phyloP scores from a whole-genome alignment of 2,888 invertebrate species.

The Ophion slaviceki region DNA sequence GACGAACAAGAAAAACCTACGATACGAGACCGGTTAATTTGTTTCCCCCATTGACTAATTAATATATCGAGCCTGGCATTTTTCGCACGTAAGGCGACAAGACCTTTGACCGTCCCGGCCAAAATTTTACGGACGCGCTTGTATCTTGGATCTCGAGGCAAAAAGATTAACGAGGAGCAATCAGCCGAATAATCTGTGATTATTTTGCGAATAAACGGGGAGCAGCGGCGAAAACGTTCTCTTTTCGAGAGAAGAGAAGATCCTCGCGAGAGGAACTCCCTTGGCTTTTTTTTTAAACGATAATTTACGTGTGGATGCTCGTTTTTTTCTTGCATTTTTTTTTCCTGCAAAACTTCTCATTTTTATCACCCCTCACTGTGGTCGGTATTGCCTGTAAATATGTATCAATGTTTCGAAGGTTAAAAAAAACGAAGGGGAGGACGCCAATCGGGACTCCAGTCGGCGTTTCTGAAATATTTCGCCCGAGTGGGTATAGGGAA shows the following conservation, averaged over 20 bases:
- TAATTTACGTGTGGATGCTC: neutral
- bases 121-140: constrained; percentile 15
- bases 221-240: neutral
- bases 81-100: constrained; percentile 11
- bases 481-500: too few relatives aligned
- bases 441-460: too few relatives aligned
- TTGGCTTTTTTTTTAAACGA: neutral
- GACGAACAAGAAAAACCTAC: neutral
- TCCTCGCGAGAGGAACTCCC: constrained; percentile 11
- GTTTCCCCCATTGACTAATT: neutral
- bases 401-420: constrained; percentile 61
- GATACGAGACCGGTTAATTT: neutral
- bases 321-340: constrained; percentile 2
- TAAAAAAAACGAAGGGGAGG: neutral
- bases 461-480: too few relatives aligned
- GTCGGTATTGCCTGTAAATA: constrained; percentile 65
- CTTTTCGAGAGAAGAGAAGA: constrained; percentile 11
- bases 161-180: constrained; percentile 46
- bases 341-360: constrained; percentile 8
- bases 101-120: constrained; percentile 31
- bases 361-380: constrained; percentile 38
- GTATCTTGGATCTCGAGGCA: constrained; percentile 41
- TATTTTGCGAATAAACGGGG: constrained; percentile 54
- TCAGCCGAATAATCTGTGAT: constrained; percentile 64
- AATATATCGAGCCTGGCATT: constrained; percentile 13